Percentiles rank a stretch among this genome's conserved stretches.
Evolutionary conservation across 1,140 invertebrate species (phyloP).

Genomic region (Tribolium madens): DNA sequence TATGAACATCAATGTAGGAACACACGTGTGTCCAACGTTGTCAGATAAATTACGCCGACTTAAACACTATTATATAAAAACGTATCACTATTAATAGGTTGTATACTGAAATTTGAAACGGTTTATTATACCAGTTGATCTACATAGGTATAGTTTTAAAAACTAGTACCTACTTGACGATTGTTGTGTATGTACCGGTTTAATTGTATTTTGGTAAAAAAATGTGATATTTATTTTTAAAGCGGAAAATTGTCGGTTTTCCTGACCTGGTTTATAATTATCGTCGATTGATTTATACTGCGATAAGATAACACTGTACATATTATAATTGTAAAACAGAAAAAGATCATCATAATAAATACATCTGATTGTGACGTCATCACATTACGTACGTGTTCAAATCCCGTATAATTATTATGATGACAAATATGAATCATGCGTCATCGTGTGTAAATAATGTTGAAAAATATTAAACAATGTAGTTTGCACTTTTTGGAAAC

Average conservation of each 20-base stretch:
- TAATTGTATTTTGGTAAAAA: not conserved
- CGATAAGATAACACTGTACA: conserved; percentile 19
- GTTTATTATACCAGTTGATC: not conserved
- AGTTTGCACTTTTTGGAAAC: conserved; percentile 16
- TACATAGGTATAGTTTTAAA: not conserved
- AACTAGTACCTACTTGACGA: not conserved
- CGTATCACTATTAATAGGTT: not conserved
- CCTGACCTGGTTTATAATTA: conserved; percentile 31
- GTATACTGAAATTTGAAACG: not conserved
- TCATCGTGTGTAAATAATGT: conserved; percentile 10
- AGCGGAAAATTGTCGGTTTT: not conserved
- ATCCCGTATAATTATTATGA: conserved; percentile 31
- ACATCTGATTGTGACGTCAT: conserved; percentile 34
- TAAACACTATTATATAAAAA: not conserved
- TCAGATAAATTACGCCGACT: not conserved
- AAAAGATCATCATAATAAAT: conserved; percentile 34
- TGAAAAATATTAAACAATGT: conserved; percentile 9
- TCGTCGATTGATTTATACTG: not conserved
- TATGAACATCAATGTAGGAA: not conserved
- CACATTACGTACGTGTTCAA: conserved; percentile 13
- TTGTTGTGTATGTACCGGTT: too few species aligned
- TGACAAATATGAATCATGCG: conserved; percentile 34
- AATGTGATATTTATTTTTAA: not conserved
- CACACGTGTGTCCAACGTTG: not conserved
- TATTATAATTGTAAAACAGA: conserved; percentile 9